Percentiles rank a stretch among this genome's conserved stretches.
Conservation (phyloP, 2,113 vertebrate species). For the Drymodes brunneopygia region DNA sequence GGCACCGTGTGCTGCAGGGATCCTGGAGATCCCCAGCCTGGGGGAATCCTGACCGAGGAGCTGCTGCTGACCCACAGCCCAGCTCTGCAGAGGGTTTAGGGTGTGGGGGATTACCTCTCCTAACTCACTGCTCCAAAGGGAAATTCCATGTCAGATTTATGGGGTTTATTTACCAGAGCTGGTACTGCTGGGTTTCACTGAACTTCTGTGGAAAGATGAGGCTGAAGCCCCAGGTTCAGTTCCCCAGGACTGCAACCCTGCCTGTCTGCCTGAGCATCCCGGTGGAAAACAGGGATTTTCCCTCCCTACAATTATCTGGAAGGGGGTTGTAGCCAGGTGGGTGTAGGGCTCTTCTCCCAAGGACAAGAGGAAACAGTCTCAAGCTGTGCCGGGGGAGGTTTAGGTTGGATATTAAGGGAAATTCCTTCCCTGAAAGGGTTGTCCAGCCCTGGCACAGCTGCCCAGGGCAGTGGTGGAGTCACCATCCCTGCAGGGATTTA, state of each 20-base stretch:
- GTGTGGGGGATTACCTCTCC: neutral
- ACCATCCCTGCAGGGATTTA: neutral
- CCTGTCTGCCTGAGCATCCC: neutral
- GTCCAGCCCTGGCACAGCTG: neutral
- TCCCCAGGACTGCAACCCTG: neutral
- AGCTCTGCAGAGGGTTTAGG: neutral
- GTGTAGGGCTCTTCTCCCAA: neutral
- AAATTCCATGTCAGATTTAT: neutral
- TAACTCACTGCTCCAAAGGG: neutral
- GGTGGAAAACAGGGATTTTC: neutral
- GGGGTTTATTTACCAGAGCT: neutral
- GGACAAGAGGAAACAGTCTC: neutral
- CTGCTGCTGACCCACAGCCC: neutral
- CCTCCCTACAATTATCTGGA: neutral
- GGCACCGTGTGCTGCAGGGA: fast-evolving
- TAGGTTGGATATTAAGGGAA: neutral
- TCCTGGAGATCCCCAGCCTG: neutral
- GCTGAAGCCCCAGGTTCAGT: neutral
- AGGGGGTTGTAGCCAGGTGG: neutral
- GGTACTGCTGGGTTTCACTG: neutral
- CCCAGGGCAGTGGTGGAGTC: neutral
- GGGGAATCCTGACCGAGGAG: neutral
- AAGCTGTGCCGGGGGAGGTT: neutral
- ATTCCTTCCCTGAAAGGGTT: neutral
- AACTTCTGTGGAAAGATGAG: neutral